Conservation (phyloP, 1,140 invertebrate genomes). For the Drosophila santomea region DNA sequence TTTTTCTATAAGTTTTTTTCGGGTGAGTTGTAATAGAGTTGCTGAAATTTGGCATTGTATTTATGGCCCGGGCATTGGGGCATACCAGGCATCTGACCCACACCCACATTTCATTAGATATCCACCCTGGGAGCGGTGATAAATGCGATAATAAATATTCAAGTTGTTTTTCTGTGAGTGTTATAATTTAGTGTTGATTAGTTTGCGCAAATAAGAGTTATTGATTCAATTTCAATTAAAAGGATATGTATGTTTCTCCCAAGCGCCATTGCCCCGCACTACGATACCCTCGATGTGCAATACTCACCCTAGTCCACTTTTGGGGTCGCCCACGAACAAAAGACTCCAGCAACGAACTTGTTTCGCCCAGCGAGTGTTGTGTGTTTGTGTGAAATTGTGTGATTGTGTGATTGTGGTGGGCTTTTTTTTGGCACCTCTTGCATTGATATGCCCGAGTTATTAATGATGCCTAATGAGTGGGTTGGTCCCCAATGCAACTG, state of each 20-base stretch:
- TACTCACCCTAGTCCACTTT: constrained; percentile 7
- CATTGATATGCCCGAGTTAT: constrained; percentile 71
- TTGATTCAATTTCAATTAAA: constrained; percentile 83
- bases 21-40: constrained; percentile 76
- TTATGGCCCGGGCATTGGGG: constrained; percentile 44
- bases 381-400: background rate
- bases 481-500: constrained; percentile 52
- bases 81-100: constrained; percentile 49
- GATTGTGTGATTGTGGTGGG: constrained; percentile 33
- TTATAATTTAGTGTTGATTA: constrained; percentile 84
- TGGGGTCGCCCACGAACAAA: constrained; percentile 49
- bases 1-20: constrained; percentile 50
- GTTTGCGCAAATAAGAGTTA: constrained; percentile 83
- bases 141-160: constrained; percentile 83
- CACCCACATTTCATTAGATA: constrained; percentile 40
- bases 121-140: constrained; percentile 69
- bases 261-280: constrained; percentile 16
- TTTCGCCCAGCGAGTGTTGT: constrained; percentile 14
- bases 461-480: constrained; percentile 81
- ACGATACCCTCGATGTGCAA: background rate
- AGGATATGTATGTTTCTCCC: constrained; percentile 74
- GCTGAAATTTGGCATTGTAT: constrained; percentile 81
- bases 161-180: constrained; percentile 78
- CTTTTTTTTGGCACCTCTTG: constrained; percentile 67
- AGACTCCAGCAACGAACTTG: constrained; percentile 65